Percentiles rank a stretch among this genome's conserved stretches.
phyloP scores from a whole-genome alignment of 2,888 invertebrate species.

The Thymelicus sylvestris region DNA sequence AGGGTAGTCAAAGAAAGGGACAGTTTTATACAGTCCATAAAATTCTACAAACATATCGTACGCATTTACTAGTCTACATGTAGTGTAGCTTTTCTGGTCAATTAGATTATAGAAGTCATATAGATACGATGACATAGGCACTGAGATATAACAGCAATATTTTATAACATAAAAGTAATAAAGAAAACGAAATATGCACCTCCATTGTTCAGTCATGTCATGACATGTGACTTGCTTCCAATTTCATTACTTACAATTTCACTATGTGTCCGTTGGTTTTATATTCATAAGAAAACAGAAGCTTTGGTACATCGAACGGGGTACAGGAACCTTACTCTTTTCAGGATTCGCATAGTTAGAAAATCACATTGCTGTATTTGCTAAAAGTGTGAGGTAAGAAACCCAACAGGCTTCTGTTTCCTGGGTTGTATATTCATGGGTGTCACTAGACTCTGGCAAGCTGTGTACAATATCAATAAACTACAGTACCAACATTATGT shows the following conservation, averaged over 20 bases:
- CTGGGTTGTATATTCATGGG: conserved; percentile 39
- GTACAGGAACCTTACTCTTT: conserved; percentile 57
- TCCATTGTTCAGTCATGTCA: conserved; percentile 10
- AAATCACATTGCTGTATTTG: conserved; percentile 78
- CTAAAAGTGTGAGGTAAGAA: conserved; percentile 65
- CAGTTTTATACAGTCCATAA: background rate
- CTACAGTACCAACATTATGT: too few relatives aligned
- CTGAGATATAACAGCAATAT: background rate
- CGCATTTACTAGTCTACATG: conserved; percentile 9
- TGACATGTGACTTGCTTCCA: conserved; percentile 18
- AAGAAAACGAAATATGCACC: background rate
- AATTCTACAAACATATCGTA: conserved; percentile 2
- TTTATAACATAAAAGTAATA: background rate
- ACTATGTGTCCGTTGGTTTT: background rate
- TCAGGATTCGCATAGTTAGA: conserved; percentile 75
- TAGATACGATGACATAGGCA: background rate
- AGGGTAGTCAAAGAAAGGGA: background rate
- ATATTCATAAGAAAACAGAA: conserved; percentile 36
- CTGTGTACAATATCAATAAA: too few relatives aligned
- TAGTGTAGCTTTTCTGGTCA: conserved; percentile 13
- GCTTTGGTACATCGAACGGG: conserved; percentile 39
- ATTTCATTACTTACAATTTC: conserved; percentile 30
- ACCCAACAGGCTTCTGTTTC: conserved; percentile 70
- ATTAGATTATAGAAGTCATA: conserved; percentile 3
- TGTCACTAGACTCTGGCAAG: conserved; percentile 6